Percentiles rank a stretch among this genome's conserved stretches.
Evolutionary conservation across 2,113 vertebrate species (phyloP).

Genomic region (Fulica atra): DNA sequence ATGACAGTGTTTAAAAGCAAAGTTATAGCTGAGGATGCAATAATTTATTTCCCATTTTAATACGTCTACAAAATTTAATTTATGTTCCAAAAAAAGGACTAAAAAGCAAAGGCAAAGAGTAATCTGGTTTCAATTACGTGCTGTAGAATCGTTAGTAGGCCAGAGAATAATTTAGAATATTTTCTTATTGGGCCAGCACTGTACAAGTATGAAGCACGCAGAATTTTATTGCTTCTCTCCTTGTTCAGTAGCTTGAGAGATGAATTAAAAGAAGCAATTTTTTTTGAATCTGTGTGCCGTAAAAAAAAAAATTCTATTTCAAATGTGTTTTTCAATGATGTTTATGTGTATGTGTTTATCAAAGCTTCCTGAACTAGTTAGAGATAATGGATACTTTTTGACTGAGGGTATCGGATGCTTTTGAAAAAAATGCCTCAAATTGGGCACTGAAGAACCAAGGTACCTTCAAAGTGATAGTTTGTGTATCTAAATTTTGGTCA

Average conservation of each 20-base stretch:
- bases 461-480: neutral
- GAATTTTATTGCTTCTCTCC: constrained; percentile 62
- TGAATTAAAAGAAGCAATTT: constrained; percentile 13
- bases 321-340: neutral
- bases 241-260: constrained; percentile 36
- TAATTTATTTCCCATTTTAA: constrained; percentile 15
- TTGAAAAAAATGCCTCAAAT: neutral
- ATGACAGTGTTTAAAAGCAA: neutral
- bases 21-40: neutral
- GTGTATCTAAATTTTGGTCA: neutral
- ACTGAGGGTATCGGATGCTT: too few species aligned
- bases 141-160: constrained; percentile 61
- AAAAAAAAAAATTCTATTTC: too few species aligned
- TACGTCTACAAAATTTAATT: neutral
- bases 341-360: neutral
- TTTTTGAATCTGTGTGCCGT: neutral
- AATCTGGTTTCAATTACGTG: constrained; percentile 73
- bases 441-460: neutral
- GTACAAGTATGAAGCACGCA: neutral
- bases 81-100: neutral
- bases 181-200: constrained; percentile 55
- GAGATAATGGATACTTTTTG: neutral
- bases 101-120: neutral
- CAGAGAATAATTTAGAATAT: constrained; percentile 73
- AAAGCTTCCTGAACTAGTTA: neutral